A percentile compares a stretch with the other conserved stretches of the same genome.
phyloP scores from a whole-genome alignment of 2,888 invertebrate species.

The Drosophila mimica region DNA sequence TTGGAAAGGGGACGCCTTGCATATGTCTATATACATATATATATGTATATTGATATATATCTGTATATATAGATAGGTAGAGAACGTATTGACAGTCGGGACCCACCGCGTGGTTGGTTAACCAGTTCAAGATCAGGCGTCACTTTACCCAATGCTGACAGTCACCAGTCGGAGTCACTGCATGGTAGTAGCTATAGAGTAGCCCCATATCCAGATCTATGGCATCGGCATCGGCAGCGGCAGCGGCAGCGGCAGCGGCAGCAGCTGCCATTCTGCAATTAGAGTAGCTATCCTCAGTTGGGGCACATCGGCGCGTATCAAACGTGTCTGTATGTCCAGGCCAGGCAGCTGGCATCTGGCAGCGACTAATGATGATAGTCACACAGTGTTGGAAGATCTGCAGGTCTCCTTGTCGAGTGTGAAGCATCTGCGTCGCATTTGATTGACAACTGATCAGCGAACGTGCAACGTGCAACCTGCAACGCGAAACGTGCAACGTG shows the following conservation, averaged over 20 bases:
- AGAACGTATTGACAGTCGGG: conserved; percentile 59
- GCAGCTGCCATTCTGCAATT: conserved; percentile 74
- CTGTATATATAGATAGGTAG: neutral
- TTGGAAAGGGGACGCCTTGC: conserved; percentile 62
- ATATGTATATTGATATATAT: neutral
- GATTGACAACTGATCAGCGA: conserved; percentile 80
- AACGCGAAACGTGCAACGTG: conserved; percentile 21
- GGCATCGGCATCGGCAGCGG: neutral
- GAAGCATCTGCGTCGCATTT: conserved; percentile 79
- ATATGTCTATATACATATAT: neutral
- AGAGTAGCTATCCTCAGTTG: conserved; percentile 51
- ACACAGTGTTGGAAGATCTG: conserved; percentile 4
- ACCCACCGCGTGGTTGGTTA: conserved; percentile 71
- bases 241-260: neutral
- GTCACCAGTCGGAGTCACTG: conserved; percentile 38
- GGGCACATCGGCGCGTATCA: conserved; percentile 66
- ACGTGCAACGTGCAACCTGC: conserved; percentile 24
- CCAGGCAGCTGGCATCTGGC: conserved; percentile 36
- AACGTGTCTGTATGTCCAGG: conserved; percentile 69
- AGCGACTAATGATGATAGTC: conserved; percentile 78
- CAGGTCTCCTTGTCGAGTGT: conserved; percentile 62
- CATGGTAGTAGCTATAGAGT: neutral
- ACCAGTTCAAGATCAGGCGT: conserved; percentile 81
- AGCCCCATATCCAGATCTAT: conserved; percentile 51
- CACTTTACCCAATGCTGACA: conserved; percentile 68